phyloP scores from a whole-genome alignment of 1,140 invertebrate genomes.

The Cherax destructor region DNA sequence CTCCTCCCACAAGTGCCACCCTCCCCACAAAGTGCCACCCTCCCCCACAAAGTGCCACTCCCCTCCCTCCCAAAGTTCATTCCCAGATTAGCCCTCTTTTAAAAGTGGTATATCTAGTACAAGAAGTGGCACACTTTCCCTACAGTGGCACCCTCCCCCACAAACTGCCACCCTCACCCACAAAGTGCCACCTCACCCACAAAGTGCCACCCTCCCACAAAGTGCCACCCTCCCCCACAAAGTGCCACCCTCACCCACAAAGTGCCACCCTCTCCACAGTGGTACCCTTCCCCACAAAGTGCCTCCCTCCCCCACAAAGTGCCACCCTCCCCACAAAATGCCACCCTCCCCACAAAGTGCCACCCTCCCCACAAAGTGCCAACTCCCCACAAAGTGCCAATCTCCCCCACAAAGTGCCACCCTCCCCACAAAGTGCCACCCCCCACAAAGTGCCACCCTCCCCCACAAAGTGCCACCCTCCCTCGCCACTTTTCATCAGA shows the following conservation, averaged over 20 bases:
- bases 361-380: not conserved
- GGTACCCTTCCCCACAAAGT: no score
- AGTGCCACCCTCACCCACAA: not conserved
- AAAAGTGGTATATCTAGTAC: no score
- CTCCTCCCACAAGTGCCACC: not conserved
- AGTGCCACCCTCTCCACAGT: no score
- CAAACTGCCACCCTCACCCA: not conserved
- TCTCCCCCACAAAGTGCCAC: not conserved
- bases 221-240: not conserved
- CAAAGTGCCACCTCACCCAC: no score
- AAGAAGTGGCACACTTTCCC: no score
- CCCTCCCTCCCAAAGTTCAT: not conserved
- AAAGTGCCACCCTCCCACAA: no score
- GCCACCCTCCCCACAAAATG: no score
- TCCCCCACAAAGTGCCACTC: not conserved
- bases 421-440: not conserved
- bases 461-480: not conserved
- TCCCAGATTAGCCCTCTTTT: no score
- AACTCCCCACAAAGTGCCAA: not conserved
- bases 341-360: not conserved
- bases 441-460: not conserved
- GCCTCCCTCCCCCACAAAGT: no score
- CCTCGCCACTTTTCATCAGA: slow-evolving; percentile 9
- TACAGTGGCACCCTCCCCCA: not conserved
- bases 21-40: not conserved